These are phyloP conservation scores for Poecile montanus DNA, from an alignment of 2,797 vertebrate species.

Conservation along the genomic window DNA sequence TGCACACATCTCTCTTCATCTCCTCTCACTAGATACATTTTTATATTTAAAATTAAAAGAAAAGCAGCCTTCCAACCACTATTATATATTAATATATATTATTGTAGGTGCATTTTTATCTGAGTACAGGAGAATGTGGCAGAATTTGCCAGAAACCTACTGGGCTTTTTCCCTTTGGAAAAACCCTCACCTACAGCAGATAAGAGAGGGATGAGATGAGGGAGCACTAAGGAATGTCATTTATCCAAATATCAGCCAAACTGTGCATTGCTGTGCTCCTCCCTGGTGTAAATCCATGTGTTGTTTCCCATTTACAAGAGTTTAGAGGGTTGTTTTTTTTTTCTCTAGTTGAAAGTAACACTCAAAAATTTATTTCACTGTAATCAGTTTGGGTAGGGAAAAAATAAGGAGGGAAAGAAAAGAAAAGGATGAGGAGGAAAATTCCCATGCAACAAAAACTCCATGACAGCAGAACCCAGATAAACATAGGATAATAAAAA, in stretches of 20 bases:
- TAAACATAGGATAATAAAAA: neutral
- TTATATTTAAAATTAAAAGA: neutral
- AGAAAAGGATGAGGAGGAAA: neutral
- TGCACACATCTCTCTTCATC: neutral
- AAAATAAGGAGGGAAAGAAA: neutral
- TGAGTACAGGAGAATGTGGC: neutral
- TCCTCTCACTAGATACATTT: neutral
- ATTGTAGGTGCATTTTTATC: neutral
- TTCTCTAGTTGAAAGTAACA: neutral
- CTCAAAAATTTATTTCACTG: neutral
- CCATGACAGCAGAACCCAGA: conserved; percentile 36
- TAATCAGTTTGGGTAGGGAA: neutral
- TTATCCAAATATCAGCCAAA: neutral
- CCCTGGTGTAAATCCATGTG: neutral
- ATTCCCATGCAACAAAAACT: conserved; percentile 24
- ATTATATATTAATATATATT: neutral
- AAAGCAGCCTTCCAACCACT: neutral
- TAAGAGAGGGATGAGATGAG: neutral
- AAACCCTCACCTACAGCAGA: neutral
- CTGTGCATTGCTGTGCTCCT: neutral
- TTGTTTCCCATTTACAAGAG: neutral
- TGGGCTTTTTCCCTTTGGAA: neutral
- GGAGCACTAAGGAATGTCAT: neutral
- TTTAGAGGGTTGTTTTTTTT: neutral
- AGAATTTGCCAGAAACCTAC: neutral